Evolutionary conservation across 2,797 vertebrate species (phyloP).

Genomic region (Eidolon dupreanum): DNA sequence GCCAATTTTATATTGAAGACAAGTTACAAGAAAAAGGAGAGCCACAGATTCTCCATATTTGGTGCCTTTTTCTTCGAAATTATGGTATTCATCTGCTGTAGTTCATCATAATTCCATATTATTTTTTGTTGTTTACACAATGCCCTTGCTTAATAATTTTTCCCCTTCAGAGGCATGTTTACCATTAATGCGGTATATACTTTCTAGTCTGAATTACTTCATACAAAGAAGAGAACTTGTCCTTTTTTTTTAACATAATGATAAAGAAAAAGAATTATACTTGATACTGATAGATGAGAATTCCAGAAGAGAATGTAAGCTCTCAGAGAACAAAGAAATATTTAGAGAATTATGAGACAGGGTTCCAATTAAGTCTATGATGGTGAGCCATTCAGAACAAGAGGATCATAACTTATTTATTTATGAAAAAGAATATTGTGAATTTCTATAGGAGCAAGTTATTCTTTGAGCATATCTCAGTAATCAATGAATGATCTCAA

Average conservation of each 20-base stretch:
- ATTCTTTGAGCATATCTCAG: constrained; percentile 27
- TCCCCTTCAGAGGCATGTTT: constrained; percentile 33
- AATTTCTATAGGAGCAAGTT: constrained; percentile 39
- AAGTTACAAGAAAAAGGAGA: constrained; percentile 34
- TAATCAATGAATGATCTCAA: constrained; percentile 27
- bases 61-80: constrained; percentile 14
- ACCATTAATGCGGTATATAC: constrained; percentile 60
- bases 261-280: constrained; percentile 55
- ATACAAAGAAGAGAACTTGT: constrained; percentile 55
- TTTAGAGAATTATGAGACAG: constrained; percentile 49
- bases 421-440: constrained; percentile 43
- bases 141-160: constrained; percentile 61
- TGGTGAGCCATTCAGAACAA: constrained; percentile 36
- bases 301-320: constrained; percentile 52
- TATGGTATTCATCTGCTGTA: not conserved
- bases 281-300: constrained; percentile 67
- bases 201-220: constrained; percentile 58
- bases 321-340: constrained; percentile 40
- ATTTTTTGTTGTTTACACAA: constrained; percentile 63
- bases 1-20: constrained; percentile 47
- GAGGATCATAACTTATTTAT: constrained; percentile 33
- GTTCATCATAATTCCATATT: constrained; percentile 30
- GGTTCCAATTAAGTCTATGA: constrained; percentile 46
- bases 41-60: not conserved
- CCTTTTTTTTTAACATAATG: constrained; percentile 48